phyloP scores from a whole-genome alignment of 2,888 invertebrate genomes.

The Agonopterix heracliana region DNA sequence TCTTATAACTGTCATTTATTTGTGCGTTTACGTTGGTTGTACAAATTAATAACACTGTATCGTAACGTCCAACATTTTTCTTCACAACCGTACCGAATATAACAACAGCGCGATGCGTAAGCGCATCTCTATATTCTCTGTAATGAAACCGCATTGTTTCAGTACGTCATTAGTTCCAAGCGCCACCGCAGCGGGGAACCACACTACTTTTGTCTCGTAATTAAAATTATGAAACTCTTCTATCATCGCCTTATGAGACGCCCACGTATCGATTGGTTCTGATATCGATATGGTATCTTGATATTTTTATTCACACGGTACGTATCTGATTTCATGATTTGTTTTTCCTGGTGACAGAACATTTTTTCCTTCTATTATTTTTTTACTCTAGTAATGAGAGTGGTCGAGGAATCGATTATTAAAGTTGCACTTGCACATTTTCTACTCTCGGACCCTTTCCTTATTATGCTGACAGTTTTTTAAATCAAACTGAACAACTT shows the following conservation, averaged over 20 bases:
- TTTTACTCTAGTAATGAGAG: no score
- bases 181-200: conserved; percentile 49
- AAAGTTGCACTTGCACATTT: no score
- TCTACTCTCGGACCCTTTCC: no score
- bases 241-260: conserved; percentile 36
- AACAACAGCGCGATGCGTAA: neutral
- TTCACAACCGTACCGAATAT: neutral
- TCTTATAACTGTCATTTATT: no score
- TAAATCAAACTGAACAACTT: no score
- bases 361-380: no score
- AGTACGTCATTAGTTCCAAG: conserved; percentile 31
- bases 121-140: conserved; percentile 8
- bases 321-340: neutral
- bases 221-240: conserved; percentile 56
- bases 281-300: conserved; percentile 35
- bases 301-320: conserved; percentile 1
- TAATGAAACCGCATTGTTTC: conserved; percentile 53
- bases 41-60: no score
- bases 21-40: no score
- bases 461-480: no score
- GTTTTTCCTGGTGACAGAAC: no score
- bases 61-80: neutral
- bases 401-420: no score
- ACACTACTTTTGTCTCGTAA: conserved; percentile 55
- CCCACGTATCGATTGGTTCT: conserved; percentile 41